Conservation (phyloP, 2,113 vertebrate species). For the Calidris pugnax region DNA sequence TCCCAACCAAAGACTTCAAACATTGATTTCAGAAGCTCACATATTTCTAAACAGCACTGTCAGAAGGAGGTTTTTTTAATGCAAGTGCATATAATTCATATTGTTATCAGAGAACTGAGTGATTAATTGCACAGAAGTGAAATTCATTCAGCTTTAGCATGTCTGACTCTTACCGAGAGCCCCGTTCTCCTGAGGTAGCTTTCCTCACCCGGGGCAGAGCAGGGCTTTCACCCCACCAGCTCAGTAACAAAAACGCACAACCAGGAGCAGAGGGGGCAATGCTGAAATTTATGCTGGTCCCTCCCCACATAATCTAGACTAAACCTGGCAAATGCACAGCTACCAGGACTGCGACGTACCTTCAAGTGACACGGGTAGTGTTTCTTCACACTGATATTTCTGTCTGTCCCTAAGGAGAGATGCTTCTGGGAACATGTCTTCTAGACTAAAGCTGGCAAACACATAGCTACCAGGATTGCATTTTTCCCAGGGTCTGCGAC, state of each 20-base stretch:
- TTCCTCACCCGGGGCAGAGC: accelerated
- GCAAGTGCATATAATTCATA: not conserved
- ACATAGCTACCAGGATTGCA: not conserved
- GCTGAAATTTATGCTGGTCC: not conserved
- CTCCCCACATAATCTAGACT: not conserved
- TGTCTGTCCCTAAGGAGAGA: not conserved
- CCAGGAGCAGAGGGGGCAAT: not conserved
- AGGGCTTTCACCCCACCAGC: not conserved
- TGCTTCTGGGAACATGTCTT: not conserved
- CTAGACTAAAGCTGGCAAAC: not conserved
- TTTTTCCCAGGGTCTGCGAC: too few species aligned
- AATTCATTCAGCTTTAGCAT: not conserved
- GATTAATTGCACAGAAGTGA: not conserved
- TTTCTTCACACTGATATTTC: not conserved
- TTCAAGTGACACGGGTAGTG: accelerated
- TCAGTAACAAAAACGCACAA: not conserved
- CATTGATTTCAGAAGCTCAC: not conserved
- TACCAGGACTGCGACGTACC: not conserved
- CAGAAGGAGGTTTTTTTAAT: not conserved
- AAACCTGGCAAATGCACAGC: not conserved
- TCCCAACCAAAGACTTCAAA: not conserved
- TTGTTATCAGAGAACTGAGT: not conserved
- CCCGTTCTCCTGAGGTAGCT: not conserved
- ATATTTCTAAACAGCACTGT: not conserved
- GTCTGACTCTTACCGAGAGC: not conserved